Evolutionary conservation across 2,888 invertebrate genomes (phyloP).

Genomic region (Quadroppia sp.): DNA sequence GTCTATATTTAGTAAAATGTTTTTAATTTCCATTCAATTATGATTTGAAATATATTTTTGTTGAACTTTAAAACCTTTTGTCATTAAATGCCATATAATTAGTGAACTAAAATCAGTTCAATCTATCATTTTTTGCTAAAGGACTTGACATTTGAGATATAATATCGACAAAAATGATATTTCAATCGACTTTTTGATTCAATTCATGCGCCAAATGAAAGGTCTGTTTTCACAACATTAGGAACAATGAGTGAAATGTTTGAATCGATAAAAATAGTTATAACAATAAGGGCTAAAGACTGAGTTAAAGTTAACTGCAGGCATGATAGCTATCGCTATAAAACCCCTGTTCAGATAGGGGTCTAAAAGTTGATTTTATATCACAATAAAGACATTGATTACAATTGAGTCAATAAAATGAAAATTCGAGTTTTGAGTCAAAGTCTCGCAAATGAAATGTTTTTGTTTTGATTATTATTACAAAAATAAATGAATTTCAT

Average conservation of each 20-base stretch:
- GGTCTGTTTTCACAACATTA: not conserved
- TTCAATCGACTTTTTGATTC: not conserved
- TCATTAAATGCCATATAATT: not conserved
- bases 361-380: not conserved
- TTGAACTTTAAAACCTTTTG: too few relatives aligned
- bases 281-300: not conserved
- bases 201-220: not conserved
- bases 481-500: too few relatives aligned
- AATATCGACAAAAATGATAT: not conserved
- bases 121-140: constrained; percentile 8
- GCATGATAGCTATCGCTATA: not conserved
- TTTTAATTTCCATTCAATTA: too few relatives aligned
- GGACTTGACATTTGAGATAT: not conserved
- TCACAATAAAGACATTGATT: too few relatives aligned
- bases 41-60: too few relatives aligned
- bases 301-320: not conserved
- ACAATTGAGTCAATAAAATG: too few relatives aligned
- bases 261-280: not conserved
- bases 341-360: not conserved
- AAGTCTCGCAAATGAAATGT: too few relatives aligned
- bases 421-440: too few relatives aligned
- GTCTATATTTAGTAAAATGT: too few relatives aligned
- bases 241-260: not conserved
- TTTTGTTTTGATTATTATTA: too few relatives aligned
- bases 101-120: not conserved